Percentiles rank a stretch among this genome's conserved stretches.
Conservation (phyloP, 2,888 invertebrate genomes). For the Hipparchia sbordonii region DNA sequence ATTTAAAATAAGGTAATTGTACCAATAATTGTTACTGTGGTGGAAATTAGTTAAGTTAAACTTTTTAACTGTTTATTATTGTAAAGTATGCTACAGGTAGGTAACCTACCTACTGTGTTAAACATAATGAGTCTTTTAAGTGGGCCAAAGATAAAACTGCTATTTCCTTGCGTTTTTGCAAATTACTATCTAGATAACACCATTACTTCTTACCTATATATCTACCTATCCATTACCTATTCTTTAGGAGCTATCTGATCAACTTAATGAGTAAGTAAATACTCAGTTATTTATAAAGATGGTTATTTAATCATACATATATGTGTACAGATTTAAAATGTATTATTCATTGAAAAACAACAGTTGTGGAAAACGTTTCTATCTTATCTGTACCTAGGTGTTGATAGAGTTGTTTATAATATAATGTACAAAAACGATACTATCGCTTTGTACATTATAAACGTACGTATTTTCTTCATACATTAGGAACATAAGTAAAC, state of each 20-base stretch:
- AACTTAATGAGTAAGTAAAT: not conserved
- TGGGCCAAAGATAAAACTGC: conserved; percentile 13
- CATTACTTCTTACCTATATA: conserved; percentile 28
- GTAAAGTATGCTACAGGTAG: no score
- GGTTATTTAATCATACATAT: not conserved
- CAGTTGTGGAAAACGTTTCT: not conserved
- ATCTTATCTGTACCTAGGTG: not conserved
- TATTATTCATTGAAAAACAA: conserved; percentile 3
- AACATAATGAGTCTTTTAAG: no score
- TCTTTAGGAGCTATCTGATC: not conserved
- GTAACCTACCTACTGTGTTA: no score
- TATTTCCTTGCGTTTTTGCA: conserved; percentile 2
- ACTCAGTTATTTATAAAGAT: not conserved
- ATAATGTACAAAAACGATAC: no score
- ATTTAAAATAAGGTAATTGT: no score
- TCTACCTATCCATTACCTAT: no score
- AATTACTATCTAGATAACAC: not conserved
- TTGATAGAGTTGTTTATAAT: no score
- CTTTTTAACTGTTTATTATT: no score
- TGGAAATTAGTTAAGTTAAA: no score
- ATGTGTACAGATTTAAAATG: not conserved
- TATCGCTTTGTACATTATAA: no score
- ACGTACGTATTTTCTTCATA: no score
- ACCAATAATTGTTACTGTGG: no score
- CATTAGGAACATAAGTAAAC: not conserved